A percentile compares a stretch with the other conserved stretches of the same genome.
These are phyloP conservation scores for Aix galericulata DNA, from an alignment of 2,113 vertebrate species.

Conservation along the genomic window DNA sequence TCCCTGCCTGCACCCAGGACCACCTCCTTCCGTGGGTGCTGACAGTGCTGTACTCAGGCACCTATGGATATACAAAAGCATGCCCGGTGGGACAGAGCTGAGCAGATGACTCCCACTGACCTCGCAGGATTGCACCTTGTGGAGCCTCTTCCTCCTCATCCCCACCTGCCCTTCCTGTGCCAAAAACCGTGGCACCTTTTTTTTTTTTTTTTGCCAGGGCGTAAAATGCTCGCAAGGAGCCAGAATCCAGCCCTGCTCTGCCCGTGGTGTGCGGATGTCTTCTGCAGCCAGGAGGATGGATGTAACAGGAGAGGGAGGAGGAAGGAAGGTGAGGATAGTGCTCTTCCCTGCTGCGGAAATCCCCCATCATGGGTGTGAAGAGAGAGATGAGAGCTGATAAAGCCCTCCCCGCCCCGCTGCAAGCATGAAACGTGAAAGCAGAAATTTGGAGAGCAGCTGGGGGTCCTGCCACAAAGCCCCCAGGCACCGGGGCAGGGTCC, in stretches of 20 bases:
- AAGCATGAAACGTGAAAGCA: rapidly evolving
- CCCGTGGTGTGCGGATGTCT: rapidly evolving
- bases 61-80: neutral
- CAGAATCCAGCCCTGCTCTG: neutral
- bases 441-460: rapidly evolving
- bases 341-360: neutral
- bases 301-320: neutral
- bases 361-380: rapidly evolving
- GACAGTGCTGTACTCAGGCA: slow-evolving; percentile 24
- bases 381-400: neutral
- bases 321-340: neutral
- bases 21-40: neutral
- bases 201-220: neutral
- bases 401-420: rapidly evolving
- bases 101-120: neutral
- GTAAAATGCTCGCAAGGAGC: neutral
- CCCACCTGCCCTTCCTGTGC: neutral
- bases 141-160: neutral
- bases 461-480: rapidly evolving
- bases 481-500: rapidly evolving
- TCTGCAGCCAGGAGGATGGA: neutral
- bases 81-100: neutral
- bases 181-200: neutral
- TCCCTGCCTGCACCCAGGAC: neutral
- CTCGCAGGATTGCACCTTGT: neutral